Evolutionary conservation across 2,113 vertebrate species (phyloP).

Genomic region (Notiomystis cincta): DNA sequence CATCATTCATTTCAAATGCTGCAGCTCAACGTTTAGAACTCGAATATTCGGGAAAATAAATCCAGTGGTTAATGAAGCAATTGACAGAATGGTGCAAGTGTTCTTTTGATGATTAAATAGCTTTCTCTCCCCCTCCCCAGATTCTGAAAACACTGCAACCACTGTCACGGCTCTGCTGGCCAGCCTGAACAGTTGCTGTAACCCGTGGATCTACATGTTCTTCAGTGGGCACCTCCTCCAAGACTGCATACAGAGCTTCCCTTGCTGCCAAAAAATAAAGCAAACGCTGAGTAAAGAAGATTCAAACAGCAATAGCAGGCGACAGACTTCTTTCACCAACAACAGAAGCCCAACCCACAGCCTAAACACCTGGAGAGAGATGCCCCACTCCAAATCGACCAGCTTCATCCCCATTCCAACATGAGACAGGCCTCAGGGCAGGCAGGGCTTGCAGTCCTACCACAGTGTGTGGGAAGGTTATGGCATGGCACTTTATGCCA

Average conservation of each 20-base stretch:
- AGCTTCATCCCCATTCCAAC: conserved; percentile 74
- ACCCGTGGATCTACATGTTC: conserved; percentile 99
- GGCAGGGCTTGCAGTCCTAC: neutral
- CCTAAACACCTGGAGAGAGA: conserved; percentile 79
- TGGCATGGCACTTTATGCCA: neutral
- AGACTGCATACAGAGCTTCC: conserved; percentile 85
- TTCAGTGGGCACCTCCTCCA: conserved; percentile 95
- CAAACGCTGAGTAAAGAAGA: conserved; percentile 82
- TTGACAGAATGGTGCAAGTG: neutral
- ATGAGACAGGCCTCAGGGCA: conserved; percentile 29
- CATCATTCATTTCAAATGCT: neutral
- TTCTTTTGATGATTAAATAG: neutral
- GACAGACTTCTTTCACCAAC: conserved; percentile 83
- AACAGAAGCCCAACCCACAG: conserved; percentile 84
- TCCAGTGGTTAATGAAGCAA: neutral
- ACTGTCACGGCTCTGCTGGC: conserved; percentile 89
- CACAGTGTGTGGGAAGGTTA: neutral
- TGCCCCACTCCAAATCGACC: conserved; percentile 69
- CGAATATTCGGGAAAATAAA: neutral
- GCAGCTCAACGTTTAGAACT: neutral
- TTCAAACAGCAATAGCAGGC: conserved; percentile 84
- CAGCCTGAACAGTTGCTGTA: conserved; percentile 96
- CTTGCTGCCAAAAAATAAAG: conserved; percentile 75
- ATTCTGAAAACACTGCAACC: conserved; percentile 86
- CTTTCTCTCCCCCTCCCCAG: conserved; percentile 62